A percentile compares a stretch with the other conserved stretches of the same genome.
phyloP scores from a whole-genome alignment of 2,888 invertebrate genomes.

The Dioctria linearis region DNA sequence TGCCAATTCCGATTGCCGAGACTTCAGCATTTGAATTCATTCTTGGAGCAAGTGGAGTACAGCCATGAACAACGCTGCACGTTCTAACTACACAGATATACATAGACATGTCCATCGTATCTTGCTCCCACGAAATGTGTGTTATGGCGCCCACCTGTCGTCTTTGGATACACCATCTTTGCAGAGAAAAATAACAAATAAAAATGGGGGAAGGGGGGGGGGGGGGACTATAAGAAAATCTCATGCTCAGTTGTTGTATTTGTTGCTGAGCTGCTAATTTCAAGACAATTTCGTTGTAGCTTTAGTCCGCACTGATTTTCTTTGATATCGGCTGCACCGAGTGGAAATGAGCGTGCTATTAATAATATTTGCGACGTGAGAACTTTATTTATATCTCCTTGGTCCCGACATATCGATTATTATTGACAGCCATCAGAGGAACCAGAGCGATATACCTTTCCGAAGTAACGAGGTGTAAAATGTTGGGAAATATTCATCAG shows the following conservation, averaged over 20 bases:
- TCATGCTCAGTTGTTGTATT: neutral
- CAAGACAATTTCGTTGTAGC: neutral
- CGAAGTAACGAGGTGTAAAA: conserved; percentile 22
- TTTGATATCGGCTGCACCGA: neutral
- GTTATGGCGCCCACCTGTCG: conserved; percentile 30
- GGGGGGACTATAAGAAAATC: neutral
- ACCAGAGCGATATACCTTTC: conserved; percentile 1
- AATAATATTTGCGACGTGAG: conserved; percentile 32
- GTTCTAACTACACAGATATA: neutral
- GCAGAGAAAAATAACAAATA: too few species aligned
- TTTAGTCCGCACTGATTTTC: neutral
- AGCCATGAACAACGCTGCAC: neutral
- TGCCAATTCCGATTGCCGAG: too few species aligned
- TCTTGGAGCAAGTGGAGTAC: neutral
- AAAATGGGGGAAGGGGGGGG: too few species aligned
- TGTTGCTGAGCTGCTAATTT: neutral
- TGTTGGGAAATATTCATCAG: conserved; percentile 4
- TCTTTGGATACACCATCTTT: neutral
- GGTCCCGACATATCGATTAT: conserved; percentile 10
- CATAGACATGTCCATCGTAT: neutral
- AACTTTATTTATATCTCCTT: conserved; percentile 29
- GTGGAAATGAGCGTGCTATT: neutral
- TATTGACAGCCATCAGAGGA: conserved; percentile 34
- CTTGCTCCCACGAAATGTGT: conserved; percentile 17
- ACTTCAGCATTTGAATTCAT: neutral